phyloP scores from a whole-genome alignment of 2,113 vertebrate genomes.

The Trematocara macrostoma region DNA sequence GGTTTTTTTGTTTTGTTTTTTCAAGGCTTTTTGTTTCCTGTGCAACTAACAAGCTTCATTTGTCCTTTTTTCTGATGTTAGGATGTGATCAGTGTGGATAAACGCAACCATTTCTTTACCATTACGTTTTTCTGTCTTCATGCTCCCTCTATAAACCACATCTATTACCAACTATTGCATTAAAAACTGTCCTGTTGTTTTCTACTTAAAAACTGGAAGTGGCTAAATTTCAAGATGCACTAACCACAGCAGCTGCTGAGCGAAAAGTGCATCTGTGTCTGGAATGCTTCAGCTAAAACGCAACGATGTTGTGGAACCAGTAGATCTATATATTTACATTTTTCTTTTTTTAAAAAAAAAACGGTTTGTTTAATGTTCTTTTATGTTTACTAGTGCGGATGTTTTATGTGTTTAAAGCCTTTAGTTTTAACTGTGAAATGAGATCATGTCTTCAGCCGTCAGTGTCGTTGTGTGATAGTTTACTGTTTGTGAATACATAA shows the following conservation, averaged over 20 bases:
- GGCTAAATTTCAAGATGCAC: neutral
- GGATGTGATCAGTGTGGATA: neutral
- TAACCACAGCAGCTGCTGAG: neutral
- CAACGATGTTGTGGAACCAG: neutral
- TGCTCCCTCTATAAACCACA: neutral
- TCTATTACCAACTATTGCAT: neutral
- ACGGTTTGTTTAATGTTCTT: neutral
- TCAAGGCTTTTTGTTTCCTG: neutral
- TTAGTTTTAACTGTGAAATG: neutral
- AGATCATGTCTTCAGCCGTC: neutral
- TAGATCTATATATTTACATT: neutral
- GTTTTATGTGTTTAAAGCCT: neutral
- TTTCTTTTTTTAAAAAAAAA: neutral
- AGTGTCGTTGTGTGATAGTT: neutral
- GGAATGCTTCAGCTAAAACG: neutral
- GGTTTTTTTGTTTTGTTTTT: accelerated
- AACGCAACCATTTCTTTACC: neutral
- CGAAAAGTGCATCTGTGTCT: neutral
- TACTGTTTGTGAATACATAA: neutral
- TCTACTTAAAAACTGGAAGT: neutral
- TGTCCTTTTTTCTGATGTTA: neutral
- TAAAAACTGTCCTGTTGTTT: neutral
- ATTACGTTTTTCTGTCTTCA: neutral
- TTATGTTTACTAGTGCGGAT: neutral
- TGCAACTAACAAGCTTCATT: neutral